phyloP scores from a whole-genome alignment of 2,888 invertebrate species.

The Mechanitis mazaeus region DNA sequence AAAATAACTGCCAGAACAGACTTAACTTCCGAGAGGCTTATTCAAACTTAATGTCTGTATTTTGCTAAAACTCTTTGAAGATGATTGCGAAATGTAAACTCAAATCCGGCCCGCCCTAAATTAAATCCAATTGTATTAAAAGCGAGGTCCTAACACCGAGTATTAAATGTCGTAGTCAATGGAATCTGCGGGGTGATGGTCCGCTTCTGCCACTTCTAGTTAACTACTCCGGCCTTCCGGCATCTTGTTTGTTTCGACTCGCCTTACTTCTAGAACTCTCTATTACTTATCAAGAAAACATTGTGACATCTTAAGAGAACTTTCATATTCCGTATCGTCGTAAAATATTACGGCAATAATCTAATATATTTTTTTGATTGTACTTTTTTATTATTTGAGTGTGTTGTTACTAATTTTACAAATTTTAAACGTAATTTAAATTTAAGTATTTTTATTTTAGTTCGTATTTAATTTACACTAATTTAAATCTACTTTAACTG shows the following conservation, averaged over 20 bases:
- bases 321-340: no score
- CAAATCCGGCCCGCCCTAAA: slow-evolving; percentile 24
- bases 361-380: no score
- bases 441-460: no score
- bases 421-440: no score
- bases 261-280: no score
- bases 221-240: slow-evolving; percentile 20
- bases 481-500: no score
- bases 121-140: slow-evolving; percentile 35
- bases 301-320: no score
- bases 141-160: slow-evolving; percentile 31
- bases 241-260: slow-evolving; percentile 3
- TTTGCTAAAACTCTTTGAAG: slow-evolving; percentile 18
- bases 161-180: slow-evolving; percentile 31
- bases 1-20: not conserved
- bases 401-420: no score
- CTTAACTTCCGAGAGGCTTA: not conserved
- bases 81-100: slow-evolving; percentile 21
- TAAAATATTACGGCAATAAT: no score
- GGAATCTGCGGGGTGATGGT: slow-evolving; percentile 29
- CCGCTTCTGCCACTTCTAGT: slow-evolving; percentile 27
- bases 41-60: slow-evolving; percentile 7
- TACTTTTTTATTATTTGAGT: no score
- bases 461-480: no score
- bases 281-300: no score